Base-by-base conservation (phyloP, 1,140 invertebrate genomes). In the Hycleus cichorii region DNA sequence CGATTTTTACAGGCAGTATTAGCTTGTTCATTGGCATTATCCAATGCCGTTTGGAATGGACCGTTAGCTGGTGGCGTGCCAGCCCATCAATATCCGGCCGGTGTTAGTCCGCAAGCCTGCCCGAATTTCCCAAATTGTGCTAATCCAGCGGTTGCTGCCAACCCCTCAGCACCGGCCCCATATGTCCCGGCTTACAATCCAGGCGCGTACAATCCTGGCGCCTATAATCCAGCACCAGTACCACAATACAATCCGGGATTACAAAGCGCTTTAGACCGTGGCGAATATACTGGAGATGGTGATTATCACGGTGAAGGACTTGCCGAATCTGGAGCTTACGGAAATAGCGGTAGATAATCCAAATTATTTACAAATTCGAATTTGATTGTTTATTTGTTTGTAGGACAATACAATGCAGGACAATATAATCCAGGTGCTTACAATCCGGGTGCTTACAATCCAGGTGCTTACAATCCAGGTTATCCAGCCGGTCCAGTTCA, bases 281-380 rank as follows among this genome's bases (percentile, higher is more conserved):
- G 72, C 26, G 66, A 62, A 56, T 74, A 74, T 61, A 70, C 65
- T 54, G 72, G 72, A 39, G 72, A 74, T 59, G 72, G 72, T 42
- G 72, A 74, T 47, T 74, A 71, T 74, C 68, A 76, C 72, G 46
- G 76, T 71, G 67, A 80, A 76, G 78, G 75, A 68, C 46, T 75
- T 65, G 73, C 73, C 68, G 75, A 76, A 72, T 48, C 73, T 71
- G 67, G 74, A 69, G 68, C 67, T 71, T 59, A 74, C 71, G 60
- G 73, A 70, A 58, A 63, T 58, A 59, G 43, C 39, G 57, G 58
- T 55, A 51, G 56, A 45, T 5, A 42, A 47, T 24, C 44, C 3
- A 4, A 10, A 56, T 38, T n/a, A 5, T 47, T 32, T 10, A 6
- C 18, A 18, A 18, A 18, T 18, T 18, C 1, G 18, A 18, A 18